Conservation (phyloP, 2,797 vertebrate genomes). For the Pseudochirops corinnae region DNA sequence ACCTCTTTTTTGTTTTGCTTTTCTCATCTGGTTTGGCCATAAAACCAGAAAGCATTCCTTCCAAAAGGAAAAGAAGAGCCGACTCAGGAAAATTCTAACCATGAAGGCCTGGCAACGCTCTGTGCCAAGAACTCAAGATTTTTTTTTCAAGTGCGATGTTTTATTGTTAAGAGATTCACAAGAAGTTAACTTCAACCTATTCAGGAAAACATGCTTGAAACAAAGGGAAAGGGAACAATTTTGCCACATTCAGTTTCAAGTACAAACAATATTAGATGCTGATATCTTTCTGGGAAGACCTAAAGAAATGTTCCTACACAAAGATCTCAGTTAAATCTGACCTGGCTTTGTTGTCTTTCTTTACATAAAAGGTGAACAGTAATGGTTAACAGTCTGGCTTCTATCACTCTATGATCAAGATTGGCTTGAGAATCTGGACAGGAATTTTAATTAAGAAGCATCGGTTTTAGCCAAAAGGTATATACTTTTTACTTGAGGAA, state of each 20-base stretch:
- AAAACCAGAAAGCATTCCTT: conserved; percentile 78
- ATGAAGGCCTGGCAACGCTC: conserved; percentile 62
- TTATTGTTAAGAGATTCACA: conserved; percentile 64
- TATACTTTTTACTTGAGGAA: not conserved
- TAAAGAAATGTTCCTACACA: conserved; percentile 79
- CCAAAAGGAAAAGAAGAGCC: conserved; percentile 67
- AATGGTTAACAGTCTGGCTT: conserved; percentile 69
- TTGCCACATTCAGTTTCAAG: conserved; percentile 52
- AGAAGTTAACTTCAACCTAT: conserved; percentile 69
- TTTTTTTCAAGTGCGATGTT: conserved; percentile 61
- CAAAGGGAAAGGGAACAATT: conserved; percentile 56
- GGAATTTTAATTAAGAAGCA: conserved; percentile 68
- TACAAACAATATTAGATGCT: conserved; percentile 68
- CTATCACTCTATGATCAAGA: conserved; percentile 55
- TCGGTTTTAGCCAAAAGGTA: conserved; percentile 58
- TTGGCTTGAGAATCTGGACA: conserved; percentile 47
- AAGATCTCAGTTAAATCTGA: conserved; percentile 78
- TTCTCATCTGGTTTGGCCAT: conserved; percentile 74
- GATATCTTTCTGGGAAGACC: conserved; percentile 69
- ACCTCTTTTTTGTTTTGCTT: conserved; percentile 72
- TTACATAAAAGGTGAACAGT: conserved; percentile 80
- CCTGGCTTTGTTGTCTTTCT: conserved; percentile 82
- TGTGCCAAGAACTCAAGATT: conserved; percentile 75
- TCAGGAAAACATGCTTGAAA: conserved; percentile 80
- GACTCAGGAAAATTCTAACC: conserved; percentile 72